phyloP scores from a whole-genome alignment of 1,140 invertebrate species.

The Leptinotarsa texana region DNA sequence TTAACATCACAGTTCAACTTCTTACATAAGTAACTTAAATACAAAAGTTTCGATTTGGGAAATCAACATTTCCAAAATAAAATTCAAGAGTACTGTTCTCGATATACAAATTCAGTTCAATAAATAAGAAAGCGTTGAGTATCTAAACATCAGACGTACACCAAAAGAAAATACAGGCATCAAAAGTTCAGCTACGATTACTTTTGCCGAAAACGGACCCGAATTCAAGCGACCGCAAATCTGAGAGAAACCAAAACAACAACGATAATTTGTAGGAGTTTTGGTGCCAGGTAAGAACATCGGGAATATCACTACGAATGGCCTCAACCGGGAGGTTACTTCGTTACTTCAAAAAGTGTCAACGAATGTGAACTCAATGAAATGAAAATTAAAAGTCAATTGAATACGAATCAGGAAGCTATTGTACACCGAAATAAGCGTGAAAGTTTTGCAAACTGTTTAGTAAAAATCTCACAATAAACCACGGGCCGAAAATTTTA shows the following conservation, averaged over 20 bases:
- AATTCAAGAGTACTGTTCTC: background rate
- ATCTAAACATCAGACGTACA: background rate
- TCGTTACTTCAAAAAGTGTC: background rate
- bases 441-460: too few relatives aligned
- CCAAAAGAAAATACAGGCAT: background rate
- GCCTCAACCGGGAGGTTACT: background rate
- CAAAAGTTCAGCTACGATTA: background rate
- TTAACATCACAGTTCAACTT: constrained; percentile 41
- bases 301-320: background rate
- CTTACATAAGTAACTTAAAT: constrained; percentile 31
- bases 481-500: too few relatives aligned
- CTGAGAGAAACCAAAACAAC: background rate
- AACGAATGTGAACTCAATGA: too few relatives aligned
- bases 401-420: too few relatives aligned
- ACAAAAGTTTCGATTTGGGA: constrained; percentile 20
- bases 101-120: background rate
- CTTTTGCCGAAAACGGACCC: background rate
- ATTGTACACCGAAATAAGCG: too few relatives aligned
- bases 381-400: too few relatives aligned
- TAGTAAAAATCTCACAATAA: too few relatives aligned
- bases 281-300: background rate
- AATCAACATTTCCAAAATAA: background rate
- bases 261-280: background rate
- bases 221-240: background rate
- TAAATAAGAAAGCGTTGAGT: background rate